phyloP scores from a whole-genome alignment of 2,113 vertebrate genomes.

The Anolis carolinensis region DNA sequence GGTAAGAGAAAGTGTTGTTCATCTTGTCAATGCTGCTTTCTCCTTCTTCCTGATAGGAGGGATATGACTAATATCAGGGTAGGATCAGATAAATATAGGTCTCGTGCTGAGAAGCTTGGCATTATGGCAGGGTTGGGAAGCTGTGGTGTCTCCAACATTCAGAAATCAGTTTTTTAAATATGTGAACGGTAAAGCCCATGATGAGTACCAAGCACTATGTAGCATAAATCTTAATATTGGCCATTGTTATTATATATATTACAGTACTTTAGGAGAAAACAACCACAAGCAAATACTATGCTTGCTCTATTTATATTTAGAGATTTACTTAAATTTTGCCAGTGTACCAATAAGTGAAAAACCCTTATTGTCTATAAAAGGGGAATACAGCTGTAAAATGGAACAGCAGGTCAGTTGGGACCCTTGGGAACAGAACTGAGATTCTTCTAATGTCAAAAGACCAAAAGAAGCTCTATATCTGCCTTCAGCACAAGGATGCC shows the following conservation, averaged over 20 bases:
- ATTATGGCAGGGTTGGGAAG: background rate
- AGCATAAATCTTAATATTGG: constrained; percentile 23
- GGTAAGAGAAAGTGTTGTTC: background rate
- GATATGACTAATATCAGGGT: background rate
- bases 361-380: background rate
- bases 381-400: background rate
- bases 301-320: constrained; percentile 2
- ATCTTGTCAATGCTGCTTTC: background rate
- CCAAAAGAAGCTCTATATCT: background rate
- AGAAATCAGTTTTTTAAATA: background rate
- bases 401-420: background rate
- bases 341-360: background rate
- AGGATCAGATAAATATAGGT: background rate
- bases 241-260: constrained; percentile 24
- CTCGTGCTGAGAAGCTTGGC: background rate
- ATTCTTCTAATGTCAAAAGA: background rate
- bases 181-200: background rate
- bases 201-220: constrained; percentile 31
- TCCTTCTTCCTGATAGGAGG: background rate
- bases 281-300: constrained; percentile 42
- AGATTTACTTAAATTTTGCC: constrained; percentile 13
- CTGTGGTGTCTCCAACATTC: background rate
- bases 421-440: background rate
- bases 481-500: background rate
- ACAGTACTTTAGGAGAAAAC: constrained; percentile 8